A percentile compares a stretch with the other conserved stretches of the same genome.
Evolutionary conservation across 2,888 invertebrate species (phyloP).

Genomic region (Prosapia bicincta): DNA sequence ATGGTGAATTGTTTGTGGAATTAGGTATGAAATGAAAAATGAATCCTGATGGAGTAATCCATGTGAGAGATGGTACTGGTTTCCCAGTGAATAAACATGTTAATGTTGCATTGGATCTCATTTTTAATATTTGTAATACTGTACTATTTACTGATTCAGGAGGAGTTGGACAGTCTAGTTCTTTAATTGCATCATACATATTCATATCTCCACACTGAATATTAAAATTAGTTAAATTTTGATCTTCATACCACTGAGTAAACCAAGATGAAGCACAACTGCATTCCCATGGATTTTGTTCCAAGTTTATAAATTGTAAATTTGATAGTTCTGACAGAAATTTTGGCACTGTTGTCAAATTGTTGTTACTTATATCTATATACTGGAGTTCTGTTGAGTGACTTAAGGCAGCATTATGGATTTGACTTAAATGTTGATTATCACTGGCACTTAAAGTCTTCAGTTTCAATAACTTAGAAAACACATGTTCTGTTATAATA

Average conservation of each 20-base stretch:
- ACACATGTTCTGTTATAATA: conserved; percentile 60
- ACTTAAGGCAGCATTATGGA: conserved; percentile 27
- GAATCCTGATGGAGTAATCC: conserved; percentile 54
- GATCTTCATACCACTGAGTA: conserved; percentile 55
- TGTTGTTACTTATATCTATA: conserved; percentile 56
- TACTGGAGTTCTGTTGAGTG: conserved; percentile 41
- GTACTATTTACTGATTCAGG: conserved; percentile 16
- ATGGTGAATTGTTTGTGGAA: conserved; percentile 41
- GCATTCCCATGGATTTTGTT: conserved; percentile 78
- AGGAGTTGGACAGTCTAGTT: conserved; percentile 15
- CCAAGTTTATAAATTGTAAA: conserved; percentile 62
- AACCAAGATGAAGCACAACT: conserved; percentile 85
- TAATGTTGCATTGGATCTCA: conserved; percentile 20
- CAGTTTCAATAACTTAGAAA: conserved; percentile 60
- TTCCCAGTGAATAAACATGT: conserved; percentile 19
- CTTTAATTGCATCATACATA: not conserved
- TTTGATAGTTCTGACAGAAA: conserved; percentile 62
- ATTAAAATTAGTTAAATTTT: conserved; percentile 17
- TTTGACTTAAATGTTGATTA: conserved; percentile 52
- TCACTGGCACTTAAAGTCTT: conserved; percentile 58
- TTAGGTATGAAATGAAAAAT: conserved; percentile 23
- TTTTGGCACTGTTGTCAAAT: conserved; percentile 65
- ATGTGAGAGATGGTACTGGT: conserved; percentile 29
- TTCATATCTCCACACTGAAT: conserved; percentile 8
- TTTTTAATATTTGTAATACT: conserved; percentile 11